Conservation (phyloP, 2,113 vertebrate genomes). For the Harpagus bidentatus region DNA sequence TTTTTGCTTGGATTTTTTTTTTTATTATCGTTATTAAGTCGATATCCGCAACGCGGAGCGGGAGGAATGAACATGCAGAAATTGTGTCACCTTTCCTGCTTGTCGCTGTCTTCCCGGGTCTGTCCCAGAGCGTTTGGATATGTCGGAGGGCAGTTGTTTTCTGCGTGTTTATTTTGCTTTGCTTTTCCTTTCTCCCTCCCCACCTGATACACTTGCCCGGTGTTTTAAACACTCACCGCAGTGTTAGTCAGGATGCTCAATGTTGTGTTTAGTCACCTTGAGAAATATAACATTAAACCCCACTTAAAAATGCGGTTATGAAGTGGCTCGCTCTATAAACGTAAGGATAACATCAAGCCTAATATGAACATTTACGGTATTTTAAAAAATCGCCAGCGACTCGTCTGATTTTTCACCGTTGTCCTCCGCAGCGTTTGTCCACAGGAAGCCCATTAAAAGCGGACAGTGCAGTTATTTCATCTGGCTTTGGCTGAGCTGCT, state of each 20-base stretch:
- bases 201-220: not conserved
- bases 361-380: slow-evolving; percentile 58
- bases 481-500: slow-evolving; percentile 85
- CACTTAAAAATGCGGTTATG: slow-evolving; percentile 56
- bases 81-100: slow-evolving; percentile 31
- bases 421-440: slow-evolving; percentile 75
- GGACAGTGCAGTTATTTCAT: slow-evolving; percentile 88
- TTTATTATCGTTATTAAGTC: not conserved
- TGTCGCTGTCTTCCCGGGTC: not conserved
- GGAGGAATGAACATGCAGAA: slow-evolving; percentile 48
- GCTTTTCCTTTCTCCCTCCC: not conserved
- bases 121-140: not conserved
- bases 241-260: slow-evolving; percentile 18
- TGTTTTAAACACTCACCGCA: not conserved
- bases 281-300: slow-evolving; percentile 62
- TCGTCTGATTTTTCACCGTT: slow-evolving; percentile 63
- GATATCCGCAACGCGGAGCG: not conserved
- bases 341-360: slow-evolving; percentile 59
- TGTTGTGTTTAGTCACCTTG: slow-evolving; percentile 48
- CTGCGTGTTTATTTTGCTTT: not conserved
- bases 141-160: not conserved
- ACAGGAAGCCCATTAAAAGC: slow-evolving; percentile 85
- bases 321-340: slow-evolving; percentile 63
- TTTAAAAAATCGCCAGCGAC: slow-evolving; percentile 59
- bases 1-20: not conserved